These are phyloP conservation scores for Drosophila tsacasi DNA, from an alignment of 1,140 invertebrate genomes.

Conservation along the genomic window DNA sequence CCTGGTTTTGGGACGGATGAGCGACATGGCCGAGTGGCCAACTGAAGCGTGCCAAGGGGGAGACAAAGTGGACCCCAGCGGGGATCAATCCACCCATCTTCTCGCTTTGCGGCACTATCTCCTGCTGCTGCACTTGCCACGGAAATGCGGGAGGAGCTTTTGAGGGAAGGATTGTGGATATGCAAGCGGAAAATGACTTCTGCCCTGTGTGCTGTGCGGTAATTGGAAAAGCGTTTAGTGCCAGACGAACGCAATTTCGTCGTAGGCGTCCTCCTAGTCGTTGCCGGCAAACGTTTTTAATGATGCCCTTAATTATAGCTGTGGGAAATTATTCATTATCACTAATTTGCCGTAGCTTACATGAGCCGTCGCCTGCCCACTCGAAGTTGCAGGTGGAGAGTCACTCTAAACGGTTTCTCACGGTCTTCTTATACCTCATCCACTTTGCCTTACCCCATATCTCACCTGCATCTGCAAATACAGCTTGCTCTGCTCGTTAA, in stretches of 20 bases:
- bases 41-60: slow-evolving; percentile 39
- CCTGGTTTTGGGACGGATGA: slow-evolving; percentile 27
- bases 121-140: slow-evolving; percentile 41
- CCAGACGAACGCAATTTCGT: slow-evolving; percentile 56
- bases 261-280: not conserved
- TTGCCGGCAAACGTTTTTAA: slow-evolving; percentile 63
- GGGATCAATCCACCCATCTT: not conserved
- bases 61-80: slow-evolving; percentile 27
- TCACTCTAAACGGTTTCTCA: slow-evolving; percentile 35
- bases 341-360: slow-evolving; percentile 61
- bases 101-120: slow-evolving; percentile 32
- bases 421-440: slow-evolving; percentile 23
- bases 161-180: slow-evolving; percentile 55
- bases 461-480: slow-evolving; percentile 18
- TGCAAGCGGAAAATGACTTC: slow-evolving; percentile 80
- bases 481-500: slow-evolving; percentile 59
- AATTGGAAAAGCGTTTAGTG: slow-evolving; percentile 77
- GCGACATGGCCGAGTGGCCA: slow-evolving; percentile 45
- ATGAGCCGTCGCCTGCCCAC: slow-evolving; percentile 40
- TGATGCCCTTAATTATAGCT: slow-evolving; percentile 77
- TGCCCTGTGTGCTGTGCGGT: slow-evolving; percentile 57
- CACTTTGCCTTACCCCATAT: slow-evolving; percentile 9
- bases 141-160: slow-evolving; percentile 27
- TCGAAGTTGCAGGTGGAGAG: slow-evolving; percentile 37
- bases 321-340: slow-evolving; percentile 78